Percentiles rank a stretch among this genome's conserved stretches.
phyloP scores from a whole-genome alignment of 2,888 invertebrate genomes.

The Halictus ligatus region DNA sequence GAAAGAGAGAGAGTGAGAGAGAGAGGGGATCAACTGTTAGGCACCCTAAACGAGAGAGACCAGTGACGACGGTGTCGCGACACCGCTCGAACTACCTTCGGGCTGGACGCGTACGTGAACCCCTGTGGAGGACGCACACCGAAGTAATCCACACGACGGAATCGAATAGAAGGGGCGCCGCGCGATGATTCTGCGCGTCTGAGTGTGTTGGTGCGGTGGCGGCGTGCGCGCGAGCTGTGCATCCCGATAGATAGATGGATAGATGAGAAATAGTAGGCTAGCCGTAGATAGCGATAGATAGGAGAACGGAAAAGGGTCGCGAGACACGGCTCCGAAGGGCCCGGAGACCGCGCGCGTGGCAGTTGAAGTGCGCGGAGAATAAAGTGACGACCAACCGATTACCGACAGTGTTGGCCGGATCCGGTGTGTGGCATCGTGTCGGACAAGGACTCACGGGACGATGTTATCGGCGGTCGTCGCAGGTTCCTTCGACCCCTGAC shows the following conservation, averaged over 20 bases:
- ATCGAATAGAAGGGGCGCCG: slow-evolving; percentile 67
- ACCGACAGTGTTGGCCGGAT: not conserved
- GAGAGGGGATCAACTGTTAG: not conserved
- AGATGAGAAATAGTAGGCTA: slow-evolving; percentile 44
- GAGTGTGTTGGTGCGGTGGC: slow-evolving; percentile 41
- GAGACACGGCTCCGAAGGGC: not conserved
- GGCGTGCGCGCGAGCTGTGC: slow-evolving; percentile 2
- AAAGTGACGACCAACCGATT: not conserved
- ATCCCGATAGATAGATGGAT: slow-evolving; percentile 46
- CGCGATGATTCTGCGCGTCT: slow-evolving; percentile 77
- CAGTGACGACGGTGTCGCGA: slow-evolving; percentile 8
- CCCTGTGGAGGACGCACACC: slow-evolving; percentile 25
- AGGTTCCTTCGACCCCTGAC: slow-evolving; percentile 52
- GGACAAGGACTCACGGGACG: slow-evolving; percentile 29
- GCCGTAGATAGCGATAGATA: slow-evolving; percentile 56
- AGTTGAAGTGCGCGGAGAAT: not conserved
- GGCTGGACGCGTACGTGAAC: slow-evolving; percentile 38
- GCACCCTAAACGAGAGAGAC: not conserved
- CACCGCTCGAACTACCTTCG: slow-evolving; percentile 11
- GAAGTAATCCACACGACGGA: slow-evolving; percentile 32
- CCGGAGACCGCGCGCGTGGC: not conserved
- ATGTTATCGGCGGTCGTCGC: slow-evolving; percentile 52
- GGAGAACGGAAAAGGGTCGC: slow-evolving; percentile 24
- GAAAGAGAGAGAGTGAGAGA: not conserved
- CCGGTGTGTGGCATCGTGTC: not conserved